Evolutionary conservation across 2,113 vertebrate species (phyloP).

Genomic region (Calyptomena viridis): DNA sequence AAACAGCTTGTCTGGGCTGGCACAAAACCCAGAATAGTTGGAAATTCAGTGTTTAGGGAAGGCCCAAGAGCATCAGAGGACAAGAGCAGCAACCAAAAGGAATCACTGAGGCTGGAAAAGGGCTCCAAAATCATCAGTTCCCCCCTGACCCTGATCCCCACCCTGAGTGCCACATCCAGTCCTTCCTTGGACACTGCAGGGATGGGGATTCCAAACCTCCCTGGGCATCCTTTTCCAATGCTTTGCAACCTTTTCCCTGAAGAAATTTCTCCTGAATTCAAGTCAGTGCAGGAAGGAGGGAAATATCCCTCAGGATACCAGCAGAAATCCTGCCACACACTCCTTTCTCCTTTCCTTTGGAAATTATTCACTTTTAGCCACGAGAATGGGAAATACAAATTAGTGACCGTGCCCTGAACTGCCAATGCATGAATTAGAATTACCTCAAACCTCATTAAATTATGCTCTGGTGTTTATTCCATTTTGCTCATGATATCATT

Average conservation of each 20-base stretch:
- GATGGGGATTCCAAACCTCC: not conserved
- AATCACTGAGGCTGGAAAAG: not conserved
- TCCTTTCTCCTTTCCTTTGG: not conserved
- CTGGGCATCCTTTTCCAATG: not conserved
- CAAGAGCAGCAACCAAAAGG: not conserved
- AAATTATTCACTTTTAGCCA: not conserved
- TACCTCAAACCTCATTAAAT: not conserved
- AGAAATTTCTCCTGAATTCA: not conserved
- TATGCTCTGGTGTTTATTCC: not conserved
- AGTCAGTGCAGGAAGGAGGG: not conserved
- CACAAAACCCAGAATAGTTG: not conserved
- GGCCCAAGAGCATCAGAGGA: not conserved
- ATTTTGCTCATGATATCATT: not conserved
- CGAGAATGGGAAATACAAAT: not conserved
- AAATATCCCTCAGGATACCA: not conserved
- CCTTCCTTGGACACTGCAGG: not conserved
- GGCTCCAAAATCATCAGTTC: not conserved
- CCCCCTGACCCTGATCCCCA: not conserved
- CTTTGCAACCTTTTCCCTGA: too few relatives aligned
- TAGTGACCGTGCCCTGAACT: not conserved
- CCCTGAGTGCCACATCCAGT: not conserved
- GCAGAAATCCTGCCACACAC: not conserved
- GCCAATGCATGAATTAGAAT: not conserved
- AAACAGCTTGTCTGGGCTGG: not conserved
- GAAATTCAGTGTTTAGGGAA: fast-evolving